These are phyloP conservation scores for Drymodes brunneopygia DNA, from an alignment of 2,113 vertebrate species.

Conservation along the genomic window DNA sequence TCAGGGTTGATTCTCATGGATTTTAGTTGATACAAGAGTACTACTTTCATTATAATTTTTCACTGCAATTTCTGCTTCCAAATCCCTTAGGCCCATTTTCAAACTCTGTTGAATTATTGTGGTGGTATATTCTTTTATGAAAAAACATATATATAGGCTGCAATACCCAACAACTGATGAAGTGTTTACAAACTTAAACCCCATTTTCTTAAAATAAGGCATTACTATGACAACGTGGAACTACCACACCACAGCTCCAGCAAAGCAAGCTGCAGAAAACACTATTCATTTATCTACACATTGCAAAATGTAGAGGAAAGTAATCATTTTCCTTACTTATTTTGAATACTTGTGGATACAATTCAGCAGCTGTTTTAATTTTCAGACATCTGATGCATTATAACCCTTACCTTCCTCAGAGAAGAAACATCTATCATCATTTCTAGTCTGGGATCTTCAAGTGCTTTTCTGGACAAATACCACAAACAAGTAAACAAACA, in stretches of 20 bases:
- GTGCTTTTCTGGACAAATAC: neutral
- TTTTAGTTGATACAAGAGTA: neutral
- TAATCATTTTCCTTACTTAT: neutral
- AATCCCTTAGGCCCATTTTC: slow-evolving; percentile 26
- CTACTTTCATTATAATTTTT: neutral
- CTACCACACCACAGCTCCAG: neutral
- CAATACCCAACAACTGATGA: neutral
- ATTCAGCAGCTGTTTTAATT: neutral
- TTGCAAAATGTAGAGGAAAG: too few species aligned
- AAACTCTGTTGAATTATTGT: neutral
- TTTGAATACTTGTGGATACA: neutral
- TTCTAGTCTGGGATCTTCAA: neutral
- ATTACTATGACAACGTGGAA: slow-evolving; percentile 15
- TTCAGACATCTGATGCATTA: neutral
- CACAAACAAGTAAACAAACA: neutral
- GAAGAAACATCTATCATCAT: neutral
- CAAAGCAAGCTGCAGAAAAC: neutral
- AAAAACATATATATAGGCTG: neutral
- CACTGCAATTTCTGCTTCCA: neutral
- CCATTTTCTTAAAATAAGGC: slow-evolving; percentile 2
- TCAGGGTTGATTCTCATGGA: neutral
- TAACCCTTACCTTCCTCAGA: neutral
- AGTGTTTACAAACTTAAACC: slow-evolving; percentile 32
- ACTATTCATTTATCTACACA: neutral
- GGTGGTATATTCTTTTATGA: neutral